Base-by-base conservation (phyloP, 2,797 vertebrate genomes). In the Pangasius mekongensis region DNA sequence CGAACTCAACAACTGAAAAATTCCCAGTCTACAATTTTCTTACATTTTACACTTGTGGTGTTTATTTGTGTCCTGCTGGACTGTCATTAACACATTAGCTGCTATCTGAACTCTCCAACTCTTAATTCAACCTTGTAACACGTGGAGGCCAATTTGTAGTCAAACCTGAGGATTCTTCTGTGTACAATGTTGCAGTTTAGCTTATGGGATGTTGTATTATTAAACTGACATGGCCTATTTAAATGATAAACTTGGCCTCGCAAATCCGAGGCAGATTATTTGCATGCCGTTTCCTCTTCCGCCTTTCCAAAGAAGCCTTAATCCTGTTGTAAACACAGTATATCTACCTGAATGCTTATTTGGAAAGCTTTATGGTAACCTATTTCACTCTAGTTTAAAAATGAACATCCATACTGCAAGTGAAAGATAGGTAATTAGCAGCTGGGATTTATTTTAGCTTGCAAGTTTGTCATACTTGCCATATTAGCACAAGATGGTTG, bases 211-310 rank as follows among this genome's bases (percentile, higher is more conserved):
- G n/a, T 60, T 58, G 18, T 88, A 85, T 56, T 30, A 49, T 33
- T 71, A 58, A 69, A 58, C 62, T 80, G 73, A 58, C 30, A 16
- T 14, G 52, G 56, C 58, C 47, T 71, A 88, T 88, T 78, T 69
- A 80, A 78, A 88, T 80, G 10, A 80, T 58, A 39, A 87, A 69
- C 47, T 39, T 80, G 64, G 20, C 49, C 58, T 88, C 30, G 81
- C 87, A 88, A 88, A 88, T 82, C 49, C 0, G 58, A 54, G 60
- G 67, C 10, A 71, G 47, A 82, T 62, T 64, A 89, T 91, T 91
- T 87, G 81, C 87, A 91, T 91, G 58, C 33, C 43, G 18, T 76
- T 84, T 90, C 86, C 90, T 86, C 36, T 64, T 87, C 80, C 9
- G 7, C 69, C 56, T 66, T 84, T 84, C 39, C 78, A 83, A 62